Base-by-base conservation (phyloP, 2,113 vertebrate species). In the Sapayoa aenigma region DNA sequence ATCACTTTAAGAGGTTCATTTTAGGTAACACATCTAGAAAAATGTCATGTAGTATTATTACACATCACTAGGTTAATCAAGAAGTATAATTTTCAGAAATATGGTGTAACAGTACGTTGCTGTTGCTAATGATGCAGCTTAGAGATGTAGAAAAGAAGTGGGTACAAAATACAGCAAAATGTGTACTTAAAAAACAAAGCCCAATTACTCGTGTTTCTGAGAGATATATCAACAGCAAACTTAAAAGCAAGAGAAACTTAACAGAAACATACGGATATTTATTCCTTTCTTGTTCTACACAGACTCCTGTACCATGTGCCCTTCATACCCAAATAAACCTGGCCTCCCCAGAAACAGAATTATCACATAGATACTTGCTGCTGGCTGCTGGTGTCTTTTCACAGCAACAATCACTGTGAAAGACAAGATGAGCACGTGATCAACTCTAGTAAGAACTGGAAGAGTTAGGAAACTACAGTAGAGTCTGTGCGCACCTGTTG, bases 11-110 rank as follows among this genome's bases (percentile, higher is more conserved):
- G 52, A 89, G 44, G 77, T 52, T 82, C 71, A 79, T 94, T 87
- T 75, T 41, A 89, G 62, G 42, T 59, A 73, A 81, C 25, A 49
- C 52, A 53, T 68, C 49, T 41, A 78, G 77, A 82, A 89, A 84
- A 93, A 53, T 46, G 52, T 59, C 84, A 72, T 39, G 19, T 17
- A 84, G 39, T 60, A 76, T 82, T 72, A 91, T 37, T 79, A 82
- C 81, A 74, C 30, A 82, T 91, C 74, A 82, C 62, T 87, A 76
- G 62, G 66, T 73, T 96, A 96, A 95, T 94, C 91, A 94, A 80
- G 87, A 72, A 83, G 62, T 56, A 84, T 91, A 35, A 81, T 90
- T 87, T 87, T 66, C 1, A 0, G 79, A 95, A 95, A 71, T 79
- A 80, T 14, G 41, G 35, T 37, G 35, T 50, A 78, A 87, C 69